phyloP scores from a whole-genome alignment of 2,113 vertebrate species.

The Orthonyx spaldingii region DNA sequence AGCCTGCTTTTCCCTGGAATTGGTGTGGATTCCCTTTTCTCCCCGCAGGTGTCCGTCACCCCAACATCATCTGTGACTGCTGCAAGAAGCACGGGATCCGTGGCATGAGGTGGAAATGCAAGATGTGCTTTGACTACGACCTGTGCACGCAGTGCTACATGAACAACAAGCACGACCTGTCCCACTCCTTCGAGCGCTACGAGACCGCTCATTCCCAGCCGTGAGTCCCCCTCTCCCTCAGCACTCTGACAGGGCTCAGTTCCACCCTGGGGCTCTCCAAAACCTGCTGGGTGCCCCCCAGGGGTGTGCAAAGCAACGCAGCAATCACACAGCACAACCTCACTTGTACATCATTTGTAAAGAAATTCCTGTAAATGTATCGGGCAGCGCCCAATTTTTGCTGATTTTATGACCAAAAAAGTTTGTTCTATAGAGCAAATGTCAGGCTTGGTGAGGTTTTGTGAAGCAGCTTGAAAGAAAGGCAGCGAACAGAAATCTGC shows the following conservation, averaged over 20 bases:
- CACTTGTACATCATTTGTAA: background rate
- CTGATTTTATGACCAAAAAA: background rate
- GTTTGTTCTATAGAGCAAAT: background rate
- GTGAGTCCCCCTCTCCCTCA: slow-evolving; percentile 71
- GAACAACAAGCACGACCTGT: slow-evolving; percentile 91
- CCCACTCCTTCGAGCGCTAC: slow-evolving; percentile 91
- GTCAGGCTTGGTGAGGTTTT: background rate
- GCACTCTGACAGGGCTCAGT: accelerated
- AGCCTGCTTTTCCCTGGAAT: background rate
- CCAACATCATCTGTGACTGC: slow-evolving; percentile 97
- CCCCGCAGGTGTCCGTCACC: slow-evolving; percentile 88
- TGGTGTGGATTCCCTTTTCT: background rate
- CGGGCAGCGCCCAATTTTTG: background rate
- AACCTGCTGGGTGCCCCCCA: accelerated
- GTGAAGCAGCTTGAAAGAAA: background rate
- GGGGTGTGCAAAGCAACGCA: background rate
- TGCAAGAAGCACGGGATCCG: slow-evolving; percentile 97
- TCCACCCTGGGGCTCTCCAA: background rate
- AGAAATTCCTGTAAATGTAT: background rate
- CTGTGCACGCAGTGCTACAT: slow-evolving; percentile 98
- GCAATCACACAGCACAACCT: too few species aligned
- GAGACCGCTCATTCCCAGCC: slow-evolving; percentile 93
- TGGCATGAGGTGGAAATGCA: slow-evolving; percentile 98
- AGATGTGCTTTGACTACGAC: slow-evolving; percentile 94
- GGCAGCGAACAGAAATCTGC: background rate